Evolutionary conservation across 2,888 invertebrate genomes (phyloP), one percentile per base, ranked within the genome.

Genomic region (Philaethria dido): DNA sequence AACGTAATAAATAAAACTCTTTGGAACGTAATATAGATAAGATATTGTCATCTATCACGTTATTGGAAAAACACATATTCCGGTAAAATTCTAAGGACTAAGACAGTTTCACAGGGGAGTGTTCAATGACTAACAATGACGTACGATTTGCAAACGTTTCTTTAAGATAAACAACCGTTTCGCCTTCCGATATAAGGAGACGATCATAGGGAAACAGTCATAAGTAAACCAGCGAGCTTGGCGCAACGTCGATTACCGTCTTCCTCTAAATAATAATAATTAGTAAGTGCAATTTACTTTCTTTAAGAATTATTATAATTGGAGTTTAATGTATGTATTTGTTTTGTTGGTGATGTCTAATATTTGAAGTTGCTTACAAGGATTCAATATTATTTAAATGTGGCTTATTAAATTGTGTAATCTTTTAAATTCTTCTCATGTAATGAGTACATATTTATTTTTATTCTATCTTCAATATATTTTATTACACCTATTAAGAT

Each of bases 121-220:
- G 50, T 29, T 16, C 25, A 50, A 8, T 50, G n/a, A 50, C n/a
- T 52, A 52, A 52, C 9, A 11, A 4, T 52, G 29, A 52, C 50
- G 25, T 29, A 52, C 14, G 25, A 16, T 29, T 11, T 52, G 11
- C 50, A 52, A 16, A 16, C 29, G 39, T 39, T 33, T 33, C 50
- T 29, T 20, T 61, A 54, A 70, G 74, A 75, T 75, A 73, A 72
- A 69, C 50, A 60, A 64, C 18, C 60, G 45, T 55, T 55, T 57
- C 25, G 52, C 61, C n/a, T 57, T 71, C 72, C 55, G 64, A 71
- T 74, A 75, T 74, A 73, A 74, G 68, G 54, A 63, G 59, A 66
- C 63, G 11, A 47, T 22, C 25, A 54, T 25, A 18, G 42, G 45
- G 55, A 25, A 63, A 61, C 22, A 45, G 20, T 55, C 68, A 73